Evolutionary conservation across 92 coral and sea anemone genomes (phyloP).

Genomic region (Micromussa lordhowensis): DNA sequence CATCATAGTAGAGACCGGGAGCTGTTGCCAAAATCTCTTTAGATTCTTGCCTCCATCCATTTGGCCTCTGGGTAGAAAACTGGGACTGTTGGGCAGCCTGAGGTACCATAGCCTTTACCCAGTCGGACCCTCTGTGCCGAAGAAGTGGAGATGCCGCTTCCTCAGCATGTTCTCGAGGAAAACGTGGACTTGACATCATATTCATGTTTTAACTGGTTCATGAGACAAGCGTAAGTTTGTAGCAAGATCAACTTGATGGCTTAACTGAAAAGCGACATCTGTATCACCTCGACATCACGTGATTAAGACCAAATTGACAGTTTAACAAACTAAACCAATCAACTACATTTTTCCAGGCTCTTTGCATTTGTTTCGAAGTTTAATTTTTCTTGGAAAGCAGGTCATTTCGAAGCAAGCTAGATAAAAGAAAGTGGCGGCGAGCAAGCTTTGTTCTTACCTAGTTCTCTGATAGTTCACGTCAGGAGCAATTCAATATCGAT

Average conservation of each 20-base stretch:
- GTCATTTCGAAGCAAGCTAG: too few relatives aligned
- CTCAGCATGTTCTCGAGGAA: not conserved
- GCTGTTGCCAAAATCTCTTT: not conserved
- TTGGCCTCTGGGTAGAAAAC: not conserved
- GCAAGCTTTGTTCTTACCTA: too few relatives aligned
- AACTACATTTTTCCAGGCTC: not conserved
- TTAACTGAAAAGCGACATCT: not conserved
- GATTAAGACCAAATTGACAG: not conserved
- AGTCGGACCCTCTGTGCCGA: not conserved
- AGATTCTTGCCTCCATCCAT: not conserved
- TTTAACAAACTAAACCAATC: not conserved
- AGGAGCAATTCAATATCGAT: too few relatives aligned
- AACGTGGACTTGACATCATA: not conserved
- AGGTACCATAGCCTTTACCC: not conserved
- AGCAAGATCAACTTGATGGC: not conserved
- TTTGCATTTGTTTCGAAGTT: not conserved
- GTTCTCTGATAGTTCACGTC: too few relatives aligned
- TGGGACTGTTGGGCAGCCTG: not conserved
- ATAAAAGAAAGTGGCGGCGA: too few relatives aligned
- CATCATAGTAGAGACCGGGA: not conserved
- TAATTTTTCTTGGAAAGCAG: not conserved
- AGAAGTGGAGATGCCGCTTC: not conserved
- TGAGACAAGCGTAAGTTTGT: not conserved
- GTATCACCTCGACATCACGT: not conserved
- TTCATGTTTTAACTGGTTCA: not conserved